Evolutionary conservation across 2,888 invertebrate genomes (phyloP).

Genomic region (Empis livida): DNA sequence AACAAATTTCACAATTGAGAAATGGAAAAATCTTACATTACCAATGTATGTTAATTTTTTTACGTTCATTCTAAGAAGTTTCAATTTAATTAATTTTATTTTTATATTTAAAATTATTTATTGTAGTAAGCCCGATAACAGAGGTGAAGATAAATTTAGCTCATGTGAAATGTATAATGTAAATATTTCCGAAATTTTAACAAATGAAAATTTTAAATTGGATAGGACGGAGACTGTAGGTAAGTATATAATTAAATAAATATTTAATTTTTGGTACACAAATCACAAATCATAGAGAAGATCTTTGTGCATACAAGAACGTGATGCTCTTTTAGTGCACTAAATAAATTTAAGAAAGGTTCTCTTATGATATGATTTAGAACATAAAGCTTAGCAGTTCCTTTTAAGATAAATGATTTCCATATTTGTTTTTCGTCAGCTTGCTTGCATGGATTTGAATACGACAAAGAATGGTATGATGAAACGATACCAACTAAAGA

Average conservation of each 20-base stretch:
- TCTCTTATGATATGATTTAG: no score
- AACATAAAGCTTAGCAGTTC: no score
- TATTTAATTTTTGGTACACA: no score
- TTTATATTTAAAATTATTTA: slow-evolving; percentile 1
- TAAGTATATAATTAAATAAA: no score
- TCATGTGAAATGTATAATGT: slow-evolving; percentile 38
- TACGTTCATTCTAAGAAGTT: background rate
- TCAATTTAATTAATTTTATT: background rate
- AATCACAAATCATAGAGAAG: no score
- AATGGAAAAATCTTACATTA: slow-evolving; percentile 41
- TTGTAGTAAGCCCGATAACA: slow-evolving; percentile 28
- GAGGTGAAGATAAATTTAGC: slow-evolving; percentile 31
- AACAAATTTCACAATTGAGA: slow-evolving; percentile 35
- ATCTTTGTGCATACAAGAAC: no score
- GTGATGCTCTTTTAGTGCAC: no score
- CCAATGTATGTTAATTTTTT: slow-evolving; percentile 35
- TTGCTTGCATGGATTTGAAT: slow-evolving; percentile 43
- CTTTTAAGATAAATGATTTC: no score
- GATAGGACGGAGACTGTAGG: no score
- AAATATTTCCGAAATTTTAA: slow-evolving; percentile 22
- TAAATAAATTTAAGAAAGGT: no score
- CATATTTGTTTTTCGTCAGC: slow-evolving; percentile 18
- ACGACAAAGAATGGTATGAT: slow-evolving; percentile 41
- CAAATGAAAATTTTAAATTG: background rate
- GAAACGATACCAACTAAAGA: slow-evolving; percentile 39